A percentile compares a stretch with the other conserved stretches of the same genome.
These are phyloP conservation scores for Macrophya alboannulata DNA, from an alignment of 2,888 invertebrate species.

Conservation along the genomic window DNA sequence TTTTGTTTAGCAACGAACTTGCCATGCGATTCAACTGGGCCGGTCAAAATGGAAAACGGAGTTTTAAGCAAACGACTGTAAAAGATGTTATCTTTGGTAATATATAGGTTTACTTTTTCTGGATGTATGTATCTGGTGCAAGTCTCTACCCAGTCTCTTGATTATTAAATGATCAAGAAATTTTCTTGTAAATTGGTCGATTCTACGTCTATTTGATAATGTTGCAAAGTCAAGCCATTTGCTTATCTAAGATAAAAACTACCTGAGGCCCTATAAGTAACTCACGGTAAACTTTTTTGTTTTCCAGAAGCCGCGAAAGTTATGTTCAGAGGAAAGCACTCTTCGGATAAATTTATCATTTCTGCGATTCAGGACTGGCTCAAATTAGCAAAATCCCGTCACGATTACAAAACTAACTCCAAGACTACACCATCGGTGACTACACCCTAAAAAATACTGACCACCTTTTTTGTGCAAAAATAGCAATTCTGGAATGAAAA, in stretches of 20 bases:
- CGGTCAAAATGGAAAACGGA: neutral
- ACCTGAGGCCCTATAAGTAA: neutral
- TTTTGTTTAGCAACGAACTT: conserved; percentile 25
- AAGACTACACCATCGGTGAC: neutral
- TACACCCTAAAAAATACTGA: neutral
- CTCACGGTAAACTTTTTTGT: neutral
- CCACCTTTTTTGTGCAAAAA: neutral
- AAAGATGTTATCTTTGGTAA: conserved; percentile 7
- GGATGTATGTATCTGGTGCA: too few relatives aligned
- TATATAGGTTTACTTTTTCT: too few relatives aligned
- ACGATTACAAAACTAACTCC: conserved; percentile 11
- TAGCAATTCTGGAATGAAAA: neutral
- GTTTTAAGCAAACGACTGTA: neutral
- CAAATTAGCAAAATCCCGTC: conserved; percentile 27
- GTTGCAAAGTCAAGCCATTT: conserved; percentile 6
- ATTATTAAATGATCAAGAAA: too few relatives aligned
- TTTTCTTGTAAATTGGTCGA: neutral
- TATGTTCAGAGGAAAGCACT: conserved; percentile 24
- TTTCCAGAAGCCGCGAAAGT: conserved; percentile 22
- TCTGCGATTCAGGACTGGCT: conserved; percentile 30
- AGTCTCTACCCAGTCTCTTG: too few relatives aligned
- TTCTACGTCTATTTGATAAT: neutral
- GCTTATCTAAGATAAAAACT: neutral
- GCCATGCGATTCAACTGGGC: conserved; percentile 17
- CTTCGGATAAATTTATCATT: conserved; percentile 16